Base-by-base conservation (phyloP, 2,888 invertebrate species). In the Philaethria dido region DNA sequence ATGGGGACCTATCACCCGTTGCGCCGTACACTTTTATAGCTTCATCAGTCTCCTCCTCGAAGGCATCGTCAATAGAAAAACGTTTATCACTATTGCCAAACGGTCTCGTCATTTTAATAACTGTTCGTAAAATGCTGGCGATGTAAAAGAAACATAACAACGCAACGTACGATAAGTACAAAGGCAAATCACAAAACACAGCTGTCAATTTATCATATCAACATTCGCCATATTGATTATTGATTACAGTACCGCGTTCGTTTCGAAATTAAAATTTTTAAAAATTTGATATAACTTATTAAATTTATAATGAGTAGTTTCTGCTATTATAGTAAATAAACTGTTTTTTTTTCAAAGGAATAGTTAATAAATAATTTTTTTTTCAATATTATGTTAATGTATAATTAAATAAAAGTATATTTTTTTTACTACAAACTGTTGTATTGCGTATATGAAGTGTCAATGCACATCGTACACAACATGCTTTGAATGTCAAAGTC, bases 41-140 rank as follows among this genome's bases (percentile, higher is more conserved):
- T 66, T 97, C 97, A 80, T 97, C 97, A 55, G 96, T 96, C 83
- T 97, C 97, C 82, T 96, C 96, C 81, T 97, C 96, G 80, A 97
- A 97, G 14, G 96, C 97, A 86, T 97, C 96, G 86, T 97, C 96
- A 77, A 97, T 97, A 61, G 96, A 96, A 88, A 97, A 97, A 74
- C 95, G 92, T 81, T 95, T 95, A 76, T 94, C 94, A 83, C 81
- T 88, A 71, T 85, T 88, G 75, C 91, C 89, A 75, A 91, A 92
- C 70, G 92, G 85, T 81, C 89, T 87, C 77, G 93, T 93, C 93
- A 93, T 93, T 83, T 90, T 79, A 78, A 78, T 78, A 77, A 76
- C 75, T 76, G 75, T 73, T 79, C 74, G 75, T 81, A 77, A 75
- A 76, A 73, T 75, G 73, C 75, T 85, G 79, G 79, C 83, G 78